phyloP scores from a whole-genome alignment of 2,797 vertebrate species.

The Enteromius viviparus region DNA sequence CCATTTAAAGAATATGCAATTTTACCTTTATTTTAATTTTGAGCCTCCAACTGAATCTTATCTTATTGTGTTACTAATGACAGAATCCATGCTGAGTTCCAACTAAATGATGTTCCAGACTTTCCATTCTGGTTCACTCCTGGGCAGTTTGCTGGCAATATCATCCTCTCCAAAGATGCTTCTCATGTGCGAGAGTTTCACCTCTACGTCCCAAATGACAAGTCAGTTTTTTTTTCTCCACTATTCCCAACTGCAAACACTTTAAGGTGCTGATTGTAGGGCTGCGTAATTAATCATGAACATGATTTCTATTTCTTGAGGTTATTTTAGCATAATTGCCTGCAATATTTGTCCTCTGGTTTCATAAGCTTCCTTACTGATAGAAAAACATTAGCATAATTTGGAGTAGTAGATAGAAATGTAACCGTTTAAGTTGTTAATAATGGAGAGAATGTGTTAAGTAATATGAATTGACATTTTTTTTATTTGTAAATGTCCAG shows the following conservation, averaged over 20 bases:
- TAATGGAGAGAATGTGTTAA: background rate
- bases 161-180: constrained; percentile 90
- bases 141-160: constrained; percentile 92
- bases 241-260: background rate
- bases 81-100: constrained; percentile 98
- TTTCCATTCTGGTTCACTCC: constrained; percentile 99
- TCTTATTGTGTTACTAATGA: constrained; percentile 29
- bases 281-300: background rate
- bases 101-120: constrained; percentile 93
- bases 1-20: background rate
- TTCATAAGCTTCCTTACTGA: background rate
- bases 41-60: background rate
- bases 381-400: background rate
- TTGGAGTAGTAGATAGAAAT: background rate
- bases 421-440: background rate
- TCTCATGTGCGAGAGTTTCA: constrained; percentile 90
- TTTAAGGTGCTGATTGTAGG: background rate
- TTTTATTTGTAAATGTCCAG: background rate
- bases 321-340: background rate
- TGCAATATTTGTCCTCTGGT: background rate
- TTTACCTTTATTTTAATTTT: background rate
- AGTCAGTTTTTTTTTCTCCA: constrained; percentile 69
- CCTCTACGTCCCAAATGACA: constrained; percentile 91
- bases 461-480: background rate
- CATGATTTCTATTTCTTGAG: background rate